Base-by-base conservation (phyloP, 2,888 invertebrate genomes). In the Ennomos fuscantarius region DNA sequence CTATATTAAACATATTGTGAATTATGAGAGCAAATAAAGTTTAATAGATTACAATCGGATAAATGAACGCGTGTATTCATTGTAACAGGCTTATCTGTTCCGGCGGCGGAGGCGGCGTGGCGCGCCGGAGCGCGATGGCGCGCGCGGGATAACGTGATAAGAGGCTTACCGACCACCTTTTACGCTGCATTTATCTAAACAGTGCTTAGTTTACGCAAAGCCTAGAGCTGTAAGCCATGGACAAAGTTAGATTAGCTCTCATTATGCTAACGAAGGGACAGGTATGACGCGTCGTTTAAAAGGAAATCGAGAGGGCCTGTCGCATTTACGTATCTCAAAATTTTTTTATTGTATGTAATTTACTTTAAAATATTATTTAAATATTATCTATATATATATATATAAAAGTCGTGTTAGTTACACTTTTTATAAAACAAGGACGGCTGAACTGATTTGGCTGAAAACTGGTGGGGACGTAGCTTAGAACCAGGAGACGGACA, bases 141-240 rank as follows among this genome's bases (percentile, higher is more conserved):
- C 66, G 68, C 66, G 66, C 76, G 77, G 76, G 72, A 71, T 77
- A 71, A 73, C 65, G 72, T 65, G 84, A 82, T 86, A 85, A 85
- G 80, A 70, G 82, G 82, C 83, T 86, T 84, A 84, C 69, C 67
- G 62, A 68, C 65, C 66, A 67, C 62, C 72, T 64, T 62, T 70
- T 65, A 71, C 65, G 70, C 35, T 24, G 42, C 35, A 11, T n/a
- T 9, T 43, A 49, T 13, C 34, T 50, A 50, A 34, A 36, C 50
- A 42, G 50, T 43, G 12, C 41, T 11, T 41, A 49, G 41, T 8
- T 49, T 24, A 39, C 11, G 37, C 35, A 44, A 44, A 13, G 12
- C 8, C 12, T 32, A 8, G 44, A 24, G 8, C 9, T 41, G 41
- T 24, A 15, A 41, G 11, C 41, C n/a, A 15, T 24, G 5, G 8